Evolutionary conservation across 2,113 vertebrate genomes (phyloP).

Genomic region (Budorcas taxicolor): DNA sequence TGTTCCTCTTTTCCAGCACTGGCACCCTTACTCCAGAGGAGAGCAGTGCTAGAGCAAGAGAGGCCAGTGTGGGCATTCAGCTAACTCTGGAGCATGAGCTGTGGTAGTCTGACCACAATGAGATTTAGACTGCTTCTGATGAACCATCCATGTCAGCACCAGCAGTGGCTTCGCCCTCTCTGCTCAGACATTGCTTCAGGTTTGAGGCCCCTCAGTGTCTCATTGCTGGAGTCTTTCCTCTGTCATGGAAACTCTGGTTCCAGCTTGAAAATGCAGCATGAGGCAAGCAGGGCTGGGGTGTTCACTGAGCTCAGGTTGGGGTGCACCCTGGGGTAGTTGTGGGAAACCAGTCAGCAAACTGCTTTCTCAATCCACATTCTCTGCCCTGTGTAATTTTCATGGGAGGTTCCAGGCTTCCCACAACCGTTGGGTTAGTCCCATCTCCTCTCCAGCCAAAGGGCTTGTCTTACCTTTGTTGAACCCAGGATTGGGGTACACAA

Average conservation of each 20-base stretch:
- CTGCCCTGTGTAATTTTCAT: not conserved
- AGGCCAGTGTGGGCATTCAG: not conserved
- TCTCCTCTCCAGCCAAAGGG: not conserved
- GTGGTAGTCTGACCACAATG: not conserved
- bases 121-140: not conserved
- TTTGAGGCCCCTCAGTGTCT: not conserved
- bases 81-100: not conserved
- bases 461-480: not conserved
- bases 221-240: not conserved
- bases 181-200: not conserved
- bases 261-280: not conserved
- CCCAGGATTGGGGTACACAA: not conserved
- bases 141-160: not conserved
- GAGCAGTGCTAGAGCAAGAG: not conserved
- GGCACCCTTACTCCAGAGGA: not conserved
- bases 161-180: not conserved
- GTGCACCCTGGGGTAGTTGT: not conserved
- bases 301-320: not conserved
- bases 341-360: not conserved
- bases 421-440: not conserved
- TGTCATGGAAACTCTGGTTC: not conserved
- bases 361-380: not conserved
- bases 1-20: not conserved
- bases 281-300: not conserved
- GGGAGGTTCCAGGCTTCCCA: not conserved